These are phyloP conservation scores for Acronicta alni DNA, from an alignment of 2,888 invertebrate genomes.

Conservation along the genomic window DNA sequence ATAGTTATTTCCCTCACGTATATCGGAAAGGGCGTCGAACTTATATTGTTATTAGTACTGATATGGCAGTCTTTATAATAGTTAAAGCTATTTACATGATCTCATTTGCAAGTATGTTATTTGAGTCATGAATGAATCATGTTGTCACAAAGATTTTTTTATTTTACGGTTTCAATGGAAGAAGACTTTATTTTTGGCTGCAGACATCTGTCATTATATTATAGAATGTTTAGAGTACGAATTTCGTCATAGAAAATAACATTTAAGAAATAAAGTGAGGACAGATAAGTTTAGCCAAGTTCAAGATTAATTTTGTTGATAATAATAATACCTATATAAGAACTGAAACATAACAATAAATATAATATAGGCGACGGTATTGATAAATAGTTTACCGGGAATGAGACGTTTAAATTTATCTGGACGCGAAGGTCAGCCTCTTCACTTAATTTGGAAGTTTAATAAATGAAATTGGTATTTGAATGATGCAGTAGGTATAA, in stretches of 20 bases:
- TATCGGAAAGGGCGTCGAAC: slow-evolving; percentile 60
- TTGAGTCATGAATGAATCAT: slow-evolving; percentile 59
- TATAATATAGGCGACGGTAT: neutral
- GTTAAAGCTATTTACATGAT: slow-evolving; percentile 59
- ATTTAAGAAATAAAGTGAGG: no score
- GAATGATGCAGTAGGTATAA: neutral
- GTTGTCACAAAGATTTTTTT: slow-evolving; percentile 43
- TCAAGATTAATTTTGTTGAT: neutral
- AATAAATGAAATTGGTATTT: neutral
- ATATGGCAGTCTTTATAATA: slow-evolving; percentile 60
- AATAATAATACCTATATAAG: no score
- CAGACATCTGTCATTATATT: slow-evolving; percentile 5
- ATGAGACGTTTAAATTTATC: neutral
- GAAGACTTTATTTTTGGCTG: slow-evolving; percentile 29
- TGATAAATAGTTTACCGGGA: neutral
- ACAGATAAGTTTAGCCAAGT: neutral
- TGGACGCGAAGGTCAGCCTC: neutral
- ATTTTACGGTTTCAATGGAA: slow-evolving; percentile 35
- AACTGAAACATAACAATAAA: no score
- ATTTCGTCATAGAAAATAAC: neutral
- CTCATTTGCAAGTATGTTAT: slow-evolving; percentile 63
- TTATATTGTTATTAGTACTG: slow-evolving; percentile 64
- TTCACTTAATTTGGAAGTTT: neutral
- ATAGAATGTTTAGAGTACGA: slow-evolving; percentile 3
- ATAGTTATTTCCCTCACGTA: slow-evolving; percentile 71